Evolutionary conservation across 2,888 invertebrate species (phyloP), one percentile per base, ranked within the genome.

Genomic region (Scaptomyza cyrtandrae): DNA sequence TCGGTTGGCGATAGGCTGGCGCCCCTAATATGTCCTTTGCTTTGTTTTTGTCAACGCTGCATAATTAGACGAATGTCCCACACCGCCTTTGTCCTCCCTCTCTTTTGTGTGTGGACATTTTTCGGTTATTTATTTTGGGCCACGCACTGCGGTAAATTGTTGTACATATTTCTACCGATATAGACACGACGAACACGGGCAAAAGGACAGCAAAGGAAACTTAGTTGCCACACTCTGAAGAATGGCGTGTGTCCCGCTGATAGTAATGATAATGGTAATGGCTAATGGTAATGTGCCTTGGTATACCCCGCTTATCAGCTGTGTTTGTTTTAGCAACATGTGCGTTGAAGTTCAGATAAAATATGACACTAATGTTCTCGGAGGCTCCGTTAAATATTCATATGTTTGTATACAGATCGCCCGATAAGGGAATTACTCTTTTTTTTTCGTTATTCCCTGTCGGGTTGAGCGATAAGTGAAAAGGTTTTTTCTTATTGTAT

Each of bases 21-120:
- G 86, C 80, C 79, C 80, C 79, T 48, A 41, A 41, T 41, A 49
- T 55, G 60, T 56, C 35, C 33, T 27, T 62, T 39, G 31, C 37
- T 61, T 75, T 55, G 64, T 58, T 86, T 82, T 86, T 86, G 86
- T 81, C 80, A 86, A 71, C 80, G 86, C 86, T 86, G 84, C 80
- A 88, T 88, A 81, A 81, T 88, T 86, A 78, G 80, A 82, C 45
- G 44, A 37, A 44, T 48, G 14, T 29, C 50, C 45, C 35, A 35
- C 31, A 29, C 46, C 14, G 1, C 14, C 11, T 46, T 33, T 3
- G 6, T 29, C 29, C 29, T 29, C 29, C 9, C 10, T 0, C 33
- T 10, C 10, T 45, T 65, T 77, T 50, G 75, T 81, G 54, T 81
- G 76, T 70, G 81, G 79, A 70, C 79, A 81, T 62, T 78, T 82